Conservation (phyloP, 2,797 vertebrate species). For the Chromobotia macracanthus region DNA sequence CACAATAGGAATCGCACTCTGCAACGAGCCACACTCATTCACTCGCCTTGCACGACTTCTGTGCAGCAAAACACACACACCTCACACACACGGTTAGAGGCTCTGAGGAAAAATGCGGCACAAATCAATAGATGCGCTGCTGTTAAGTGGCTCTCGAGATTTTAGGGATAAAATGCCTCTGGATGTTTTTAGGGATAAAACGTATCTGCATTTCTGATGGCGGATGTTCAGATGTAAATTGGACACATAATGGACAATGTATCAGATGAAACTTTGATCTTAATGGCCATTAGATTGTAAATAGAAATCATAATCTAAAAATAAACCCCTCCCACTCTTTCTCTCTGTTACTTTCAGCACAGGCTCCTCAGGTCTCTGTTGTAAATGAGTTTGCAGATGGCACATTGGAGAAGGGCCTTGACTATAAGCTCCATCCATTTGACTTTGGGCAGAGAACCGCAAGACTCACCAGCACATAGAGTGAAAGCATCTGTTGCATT, state of each 20-base stretch:
- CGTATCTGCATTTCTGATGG: conserved; percentile 2
- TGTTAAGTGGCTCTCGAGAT: conserved; percentile 1
- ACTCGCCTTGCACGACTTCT: conserved; percentile 53
- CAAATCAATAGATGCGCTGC: conserved; percentile 9
- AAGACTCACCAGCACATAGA: conserved; percentile 49
- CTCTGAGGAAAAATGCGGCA: neutral
- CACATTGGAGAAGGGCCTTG: conserved; percentile 43
- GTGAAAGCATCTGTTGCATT: conserved; percentile 61
- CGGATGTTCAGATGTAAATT: neutral
- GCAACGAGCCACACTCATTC: conserved; percentile 58
- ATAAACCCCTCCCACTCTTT: neutral
- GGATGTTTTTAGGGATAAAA: neutral
- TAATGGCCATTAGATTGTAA: neutral
- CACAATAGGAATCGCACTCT: conserved; percentile 57
- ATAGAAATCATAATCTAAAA: neutral
- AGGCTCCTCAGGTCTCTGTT: conserved; percentile 6
- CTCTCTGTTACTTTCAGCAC: neutral
- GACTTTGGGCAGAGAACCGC: conserved; percentile 56
- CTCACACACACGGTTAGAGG: conserved; percentile 1
- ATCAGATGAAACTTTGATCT: neutral
- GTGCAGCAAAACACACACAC: conserved; percentile 29
- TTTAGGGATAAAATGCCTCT: conserved; percentile 13
- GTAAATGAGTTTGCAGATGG: conserved; percentile 45
- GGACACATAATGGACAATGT: neutral
- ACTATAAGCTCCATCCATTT: conserved; percentile 58